phyloP scores from a whole-genome alignment of 2,113 vertebrate genomes.

The Tenrec ecaudatus region DNA sequence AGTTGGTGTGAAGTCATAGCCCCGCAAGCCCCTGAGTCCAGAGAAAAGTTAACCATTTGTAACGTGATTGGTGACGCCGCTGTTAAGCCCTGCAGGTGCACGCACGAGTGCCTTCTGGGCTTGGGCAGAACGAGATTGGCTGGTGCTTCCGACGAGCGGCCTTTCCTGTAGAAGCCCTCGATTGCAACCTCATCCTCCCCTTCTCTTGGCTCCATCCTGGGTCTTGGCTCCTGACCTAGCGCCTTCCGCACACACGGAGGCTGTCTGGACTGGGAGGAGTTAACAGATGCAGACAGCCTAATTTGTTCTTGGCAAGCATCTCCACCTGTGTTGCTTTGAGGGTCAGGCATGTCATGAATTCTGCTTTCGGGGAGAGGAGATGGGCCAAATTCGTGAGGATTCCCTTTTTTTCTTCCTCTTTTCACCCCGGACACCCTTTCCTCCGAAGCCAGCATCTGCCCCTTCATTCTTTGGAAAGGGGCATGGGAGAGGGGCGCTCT shows the following conservation, averaged over 20 bases:
- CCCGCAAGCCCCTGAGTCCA: neutral
- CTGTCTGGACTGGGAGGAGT: slow-evolving; percentile 55
- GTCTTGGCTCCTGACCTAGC: slow-evolving; percentile 64
- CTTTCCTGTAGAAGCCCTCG: slow-evolving; percentile 49
- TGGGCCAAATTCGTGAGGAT: slow-evolving; percentile 57
- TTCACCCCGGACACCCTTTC: neutral
- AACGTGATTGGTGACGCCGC: neutral
- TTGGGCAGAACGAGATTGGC: neutral
- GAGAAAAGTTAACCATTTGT: neutral
- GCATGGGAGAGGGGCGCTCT: neutral
- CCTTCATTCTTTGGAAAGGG: neutral
- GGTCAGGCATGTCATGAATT: slow-evolving; percentile 77
- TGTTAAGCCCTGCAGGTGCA: neutral
- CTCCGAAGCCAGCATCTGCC: neutral
- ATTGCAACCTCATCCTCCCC: slow-evolving; percentile 61
- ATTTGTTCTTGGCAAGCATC: slow-evolving; percentile 84
- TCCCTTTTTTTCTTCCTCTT: slow-evolving; percentile 1
- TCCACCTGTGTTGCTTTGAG: slow-evolving; percentile 61
- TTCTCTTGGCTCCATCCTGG: slow-evolving; percentile 47
- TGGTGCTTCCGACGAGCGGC: slow-evolving; percentile 10
- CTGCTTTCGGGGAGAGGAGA: slow-evolving; percentile 65
- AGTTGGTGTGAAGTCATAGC: neutral
- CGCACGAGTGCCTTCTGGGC: neutral
- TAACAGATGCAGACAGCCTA: slow-evolving; percentile 80
- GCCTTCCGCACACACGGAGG: slow-evolving; percentile 66